phyloP scores from a whole-genome alignment of 2,113 vertebrate genomes.

The Pipra filicauda region DNA sequence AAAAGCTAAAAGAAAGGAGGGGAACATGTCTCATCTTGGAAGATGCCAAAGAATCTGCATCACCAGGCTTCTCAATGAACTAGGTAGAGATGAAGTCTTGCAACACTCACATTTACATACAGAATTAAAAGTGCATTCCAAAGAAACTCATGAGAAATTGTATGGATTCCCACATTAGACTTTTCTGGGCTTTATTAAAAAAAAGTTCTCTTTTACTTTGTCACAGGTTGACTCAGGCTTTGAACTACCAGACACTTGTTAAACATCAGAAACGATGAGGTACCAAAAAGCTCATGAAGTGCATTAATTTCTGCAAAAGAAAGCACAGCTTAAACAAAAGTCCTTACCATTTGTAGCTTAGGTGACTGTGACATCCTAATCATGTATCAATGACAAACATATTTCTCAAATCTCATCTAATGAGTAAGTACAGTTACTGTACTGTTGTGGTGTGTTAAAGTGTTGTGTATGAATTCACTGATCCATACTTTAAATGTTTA shows the following conservation, averaged over 20 bases:
- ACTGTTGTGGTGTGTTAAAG: background rate
- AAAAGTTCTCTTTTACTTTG: background rate
- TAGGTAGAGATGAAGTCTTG: background rate
- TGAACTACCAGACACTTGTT: background rate
- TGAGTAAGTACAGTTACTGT: background rate
- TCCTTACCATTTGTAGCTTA: background rate
- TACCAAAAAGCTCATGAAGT: background rate
- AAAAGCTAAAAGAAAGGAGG: background rate
- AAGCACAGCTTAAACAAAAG: background rate
- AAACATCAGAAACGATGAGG: background rate
- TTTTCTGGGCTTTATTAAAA: background rate
- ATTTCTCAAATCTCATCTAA: background rate
- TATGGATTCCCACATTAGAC: background rate
- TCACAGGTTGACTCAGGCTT: background rate
- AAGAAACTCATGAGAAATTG: background rate
- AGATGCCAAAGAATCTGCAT: background rate
- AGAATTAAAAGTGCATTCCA: background rate
- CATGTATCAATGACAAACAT: accelerated
- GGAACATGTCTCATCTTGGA: background rate
- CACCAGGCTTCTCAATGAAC: background rate
- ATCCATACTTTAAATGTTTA: background rate
- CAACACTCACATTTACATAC: background rate
- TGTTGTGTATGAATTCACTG: background rate
- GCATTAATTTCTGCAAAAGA: background rate
- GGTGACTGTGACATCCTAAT: background rate